Conservation (phyloP, 2,888 invertebrate species). For the Crossocerus cetratus region DNA sequence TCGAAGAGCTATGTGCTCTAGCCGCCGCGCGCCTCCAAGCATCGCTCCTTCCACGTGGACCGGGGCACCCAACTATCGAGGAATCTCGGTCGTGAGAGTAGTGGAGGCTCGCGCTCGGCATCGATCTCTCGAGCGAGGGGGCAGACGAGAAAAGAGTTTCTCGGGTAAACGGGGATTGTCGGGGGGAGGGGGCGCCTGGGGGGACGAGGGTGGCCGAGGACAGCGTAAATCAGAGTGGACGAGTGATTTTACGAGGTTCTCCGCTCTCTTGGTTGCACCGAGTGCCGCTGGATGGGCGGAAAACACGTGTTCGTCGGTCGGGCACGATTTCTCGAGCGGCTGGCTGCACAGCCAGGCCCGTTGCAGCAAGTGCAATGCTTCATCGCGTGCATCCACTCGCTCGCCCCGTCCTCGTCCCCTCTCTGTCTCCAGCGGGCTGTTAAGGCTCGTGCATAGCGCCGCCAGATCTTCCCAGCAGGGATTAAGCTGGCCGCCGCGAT, state of each 20-base stretch:
- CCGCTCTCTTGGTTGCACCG: slow-evolving; percentile 8
- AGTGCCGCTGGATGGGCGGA: slow-evolving; percentile 27
- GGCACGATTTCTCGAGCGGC: slow-evolving; percentile 31
- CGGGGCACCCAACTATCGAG: too few species aligned
- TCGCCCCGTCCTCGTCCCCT: slow-evolving; percentile 10
- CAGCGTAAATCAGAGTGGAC: slow-evolving; percentile 17
- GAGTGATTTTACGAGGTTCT: slow-evolving; percentile 33
- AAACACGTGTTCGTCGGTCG: slow-evolving; percentile 44
- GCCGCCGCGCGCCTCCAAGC: too few species aligned
- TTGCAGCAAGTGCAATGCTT: slow-evolving; percentile 38
- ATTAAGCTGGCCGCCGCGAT: background rate
- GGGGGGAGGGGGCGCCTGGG: background rate
- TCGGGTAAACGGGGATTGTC: background rate
- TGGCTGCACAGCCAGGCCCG: slow-evolving; percentile 9
- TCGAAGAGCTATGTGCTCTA: too few species aligned
- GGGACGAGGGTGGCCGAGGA: background rate
- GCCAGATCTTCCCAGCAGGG: background rate
- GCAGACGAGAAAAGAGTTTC: background rate
- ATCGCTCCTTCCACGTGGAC: too few species aligned
- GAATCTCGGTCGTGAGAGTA: background rate
- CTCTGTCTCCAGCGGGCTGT: background rate
- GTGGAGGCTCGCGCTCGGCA: background rate
- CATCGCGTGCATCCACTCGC: slow-evolving; percentile 29
- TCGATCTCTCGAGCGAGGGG: background rate
- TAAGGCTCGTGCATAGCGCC: background rate